Base-by-base conservation (phyloP, 2,113 vertebrate species). In the Acanthochromis polyacanthus region DNA sequence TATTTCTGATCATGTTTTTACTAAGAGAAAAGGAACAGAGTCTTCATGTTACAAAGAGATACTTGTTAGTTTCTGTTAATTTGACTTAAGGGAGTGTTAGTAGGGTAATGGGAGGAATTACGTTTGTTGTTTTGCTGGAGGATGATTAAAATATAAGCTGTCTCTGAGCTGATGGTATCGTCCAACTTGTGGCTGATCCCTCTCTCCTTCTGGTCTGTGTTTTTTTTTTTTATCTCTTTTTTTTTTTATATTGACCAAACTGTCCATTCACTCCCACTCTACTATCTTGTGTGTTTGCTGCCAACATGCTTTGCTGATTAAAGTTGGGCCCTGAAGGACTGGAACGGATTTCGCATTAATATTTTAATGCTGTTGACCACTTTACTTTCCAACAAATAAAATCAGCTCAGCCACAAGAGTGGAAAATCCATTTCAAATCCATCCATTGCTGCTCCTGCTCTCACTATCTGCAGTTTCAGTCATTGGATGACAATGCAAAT, bases 331-430 rank as follows among this genome's bases (percentile, higher is more conserved):
- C 80, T 58, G 32, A 63, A 70, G 65, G 53, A 23, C 71, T 64
- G 15, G 51, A 62, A 70, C 30, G 58, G 83, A 79, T 80, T 85
- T 75, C 32, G 56, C 81, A 81, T 88, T 70, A 87, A 89, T 92
- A 88, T 89, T 90, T 89, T 66, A 90, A 89, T 80, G 56, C 71
- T 43, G 70, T 74, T 86, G 84, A 89, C 83, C 72, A 63, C 72
- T 86, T 66, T 25, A 19, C 63, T 80, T 78, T 71, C n/a, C 71
- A 73, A 56, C 57, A 86, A 81, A 86, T 65, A 60, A 81, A 46
- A 88, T 82, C 81, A 78, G 82, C 81, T 68, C 48, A 32, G 22
- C 53, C 59, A 71, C 74, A 84, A 55, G 75, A 75, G 61, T 48
- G 60, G 76, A 82, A 87, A 93, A 90, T 88, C 64, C 60, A 66